Evolutionary conservation across 2,113 vertebrate species (phyloP), one percentile per base, ranked within the genome.

Genomic region (Phodopus roborovskii): DNA sequence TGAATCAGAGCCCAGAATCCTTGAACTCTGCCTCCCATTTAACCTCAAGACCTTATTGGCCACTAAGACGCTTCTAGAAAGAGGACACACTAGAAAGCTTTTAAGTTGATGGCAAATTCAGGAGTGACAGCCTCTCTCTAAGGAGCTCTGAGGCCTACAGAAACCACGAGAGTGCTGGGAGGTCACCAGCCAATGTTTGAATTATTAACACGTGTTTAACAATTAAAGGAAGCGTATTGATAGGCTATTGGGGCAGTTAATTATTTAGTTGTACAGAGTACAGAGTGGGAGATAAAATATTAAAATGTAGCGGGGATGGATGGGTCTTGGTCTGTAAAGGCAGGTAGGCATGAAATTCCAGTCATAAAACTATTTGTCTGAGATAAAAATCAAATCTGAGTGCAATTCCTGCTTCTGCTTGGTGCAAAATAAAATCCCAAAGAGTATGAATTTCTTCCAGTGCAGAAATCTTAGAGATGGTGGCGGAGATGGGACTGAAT

Each of bases 201-300:
- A 99, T 99, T 99, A 99, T 99, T 99, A 99, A 99, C 98, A 97
- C 98, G 97, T 98, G 98, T 98, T 99, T 98, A 99, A 98, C 98
- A 99, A 99, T 99, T 99, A 99, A 99, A 99, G 99, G 99, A 99
- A 99, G 98, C 96, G 92, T 99, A 99, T 99, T 99, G 99, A 99
- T 99, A 99, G 98, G 98, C 98, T 99, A 99, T 99, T 98, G 98
- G 98, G 98, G 96, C 36, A 97, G 99, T 99, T 98, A 99, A 99
- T 99, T 99, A 99, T 99, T 99, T 98, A 99, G 97, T 95, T 98
- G 96, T 98, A 98, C 98, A 99, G 99, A 99, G 99, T 98, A 98
- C 17, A 5, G 87, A 97, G 97, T 93, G 93, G 98, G 97, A 98
- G 98, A 98, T 79, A 95, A 98, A 98, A 98, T 58, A 87, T 89